phyloP scores from a whole-genome alignment of 2,888 invertebrate species.

The Teleiodes luculella region DNA sequence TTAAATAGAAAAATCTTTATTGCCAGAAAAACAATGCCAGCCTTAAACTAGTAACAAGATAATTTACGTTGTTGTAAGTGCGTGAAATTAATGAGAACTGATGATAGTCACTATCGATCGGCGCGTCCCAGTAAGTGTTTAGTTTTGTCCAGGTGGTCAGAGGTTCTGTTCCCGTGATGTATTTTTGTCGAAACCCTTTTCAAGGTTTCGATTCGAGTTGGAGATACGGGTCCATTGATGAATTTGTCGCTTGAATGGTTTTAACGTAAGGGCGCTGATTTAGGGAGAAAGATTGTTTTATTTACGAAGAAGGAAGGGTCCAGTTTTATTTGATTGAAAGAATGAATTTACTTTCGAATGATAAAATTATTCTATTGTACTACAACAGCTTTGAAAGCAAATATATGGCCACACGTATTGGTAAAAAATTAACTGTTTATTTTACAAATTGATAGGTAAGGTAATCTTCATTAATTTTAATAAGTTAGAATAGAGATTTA shows the following conservation, averaged over 20 bases:
- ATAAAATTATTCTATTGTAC: too few species aligned
- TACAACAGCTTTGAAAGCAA: too few species aligned
- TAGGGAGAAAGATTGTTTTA: background rate
- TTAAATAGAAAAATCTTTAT: too few species aligned
- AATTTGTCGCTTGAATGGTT: background rate
- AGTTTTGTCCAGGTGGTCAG: conserved; percentile 5
- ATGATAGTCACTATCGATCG: background rate
- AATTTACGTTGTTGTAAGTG: too few species aligned
- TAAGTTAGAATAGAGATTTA: too few species aligned
- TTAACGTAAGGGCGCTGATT: background rate
- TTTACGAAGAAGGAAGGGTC: background rate
- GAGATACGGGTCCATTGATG: background rate
- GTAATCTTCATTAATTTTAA: too few species aligned
- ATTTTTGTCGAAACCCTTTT: background rate
- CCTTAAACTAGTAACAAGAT: too few species aligned
- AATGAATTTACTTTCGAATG: background rate
- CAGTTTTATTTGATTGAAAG: background rate
- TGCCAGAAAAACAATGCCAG: too few species aligned
- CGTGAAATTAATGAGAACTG: background rate
- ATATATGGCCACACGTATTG: too few species aligned
- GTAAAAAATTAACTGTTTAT: too few species aligned
- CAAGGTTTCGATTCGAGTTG: background rate
- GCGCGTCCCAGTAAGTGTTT: background rate
- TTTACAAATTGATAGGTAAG: too few species aligned
- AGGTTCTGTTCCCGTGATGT: background rate